These are phyloP conservation scores for Pungitius pungitius DNA, from an alignment of 2,113 vertebrate genomes.

Conservation along the genomic window DNA sequence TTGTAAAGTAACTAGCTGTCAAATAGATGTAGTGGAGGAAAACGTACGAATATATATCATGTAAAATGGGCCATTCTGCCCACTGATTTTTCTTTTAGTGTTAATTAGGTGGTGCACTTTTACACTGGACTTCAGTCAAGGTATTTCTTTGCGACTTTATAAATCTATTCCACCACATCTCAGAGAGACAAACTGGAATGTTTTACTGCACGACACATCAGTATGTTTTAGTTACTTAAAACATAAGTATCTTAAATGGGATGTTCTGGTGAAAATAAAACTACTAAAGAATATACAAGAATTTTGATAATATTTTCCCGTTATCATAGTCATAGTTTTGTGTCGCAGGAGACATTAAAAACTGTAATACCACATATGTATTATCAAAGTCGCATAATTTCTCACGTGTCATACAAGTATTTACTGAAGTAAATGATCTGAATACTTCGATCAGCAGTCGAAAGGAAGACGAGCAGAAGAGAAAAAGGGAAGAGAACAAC, in stretches of 20 bases:
- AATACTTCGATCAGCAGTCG: neutral
- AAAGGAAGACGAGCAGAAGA: neutral
- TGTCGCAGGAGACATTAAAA: no score
- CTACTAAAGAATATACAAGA: neutral
- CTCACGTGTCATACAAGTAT: neutral
- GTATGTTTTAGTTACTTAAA: neutral
- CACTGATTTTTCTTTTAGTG: neutral
- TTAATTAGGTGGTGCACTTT: no score
- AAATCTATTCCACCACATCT: neutral
- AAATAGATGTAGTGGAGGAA: neutral
- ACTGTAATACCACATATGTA: no score
- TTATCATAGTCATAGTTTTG: no score
- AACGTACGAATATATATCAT: neutral
- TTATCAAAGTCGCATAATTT: no score
- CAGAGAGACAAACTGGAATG: neutral
- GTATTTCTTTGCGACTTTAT: no score
- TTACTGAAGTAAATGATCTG: neutral
- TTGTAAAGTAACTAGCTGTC: neutral
- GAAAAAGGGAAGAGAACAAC: slow-evolving; percentile 17
- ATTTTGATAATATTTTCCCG: no score
- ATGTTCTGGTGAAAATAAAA: neutral
- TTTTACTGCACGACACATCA: neutral
- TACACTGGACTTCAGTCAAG: no score
- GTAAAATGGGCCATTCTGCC: neutral
- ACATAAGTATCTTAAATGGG: neutral